Base-by-base conservation (phyloP, 35 echinoderm and acorn worm genomes). In the Heliocidaris tuberculata region DNA sequence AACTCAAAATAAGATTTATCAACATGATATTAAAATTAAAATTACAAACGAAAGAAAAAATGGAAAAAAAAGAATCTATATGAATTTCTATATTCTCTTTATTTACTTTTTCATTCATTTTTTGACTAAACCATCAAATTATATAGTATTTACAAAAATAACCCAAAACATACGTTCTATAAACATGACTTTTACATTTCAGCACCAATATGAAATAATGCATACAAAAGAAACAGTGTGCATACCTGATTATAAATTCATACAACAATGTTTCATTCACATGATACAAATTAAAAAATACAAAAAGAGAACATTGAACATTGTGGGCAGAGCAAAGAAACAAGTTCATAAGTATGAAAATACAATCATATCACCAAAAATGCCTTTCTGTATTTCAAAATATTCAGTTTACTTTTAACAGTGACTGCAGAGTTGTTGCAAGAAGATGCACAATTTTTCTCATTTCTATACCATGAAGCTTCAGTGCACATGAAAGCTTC, bases 41-140 rank as follows among this genome's bases (percentile, higher is more conserved):
- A 42, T 42, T 42, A 8, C 27, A 78, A 78, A 19, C 27, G 3
- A 6, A n/a, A 78, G 27, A 78, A 19, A 42, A 1, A 42, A 42
- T 42, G 35, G n/a, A n/a, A n/a, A n/a, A n/a, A n/a, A n/a, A n/a
- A 19, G 27, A 65, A 78, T 9, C 21, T 78, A 27, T 27, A 78
- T 78, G 65, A 78, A 78, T 89, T 86, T 48, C 31, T 89, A 48
- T 89, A 89, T 17, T 89, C 47, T 48, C 87, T 89, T 89, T 89
- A 89, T 89, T 89, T 48, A 89, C 31, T 47, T 89, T 89, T 48
- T 89, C 47, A 47, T 48, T 89, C 47, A 89, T 30, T 47, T 89
- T 48, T 47, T n/a, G 87, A 89, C 87, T 89, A 89, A 89, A 89
- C 87, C 87, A 89, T 89, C 87, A 89, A 89, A 89, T 89, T 47